A percentile compares a stretch with the other conserved stretches of the same genome.
Conservation (phyloP, 2,113 vertebrate genomes). For the Xiphias gladius region DNA sequence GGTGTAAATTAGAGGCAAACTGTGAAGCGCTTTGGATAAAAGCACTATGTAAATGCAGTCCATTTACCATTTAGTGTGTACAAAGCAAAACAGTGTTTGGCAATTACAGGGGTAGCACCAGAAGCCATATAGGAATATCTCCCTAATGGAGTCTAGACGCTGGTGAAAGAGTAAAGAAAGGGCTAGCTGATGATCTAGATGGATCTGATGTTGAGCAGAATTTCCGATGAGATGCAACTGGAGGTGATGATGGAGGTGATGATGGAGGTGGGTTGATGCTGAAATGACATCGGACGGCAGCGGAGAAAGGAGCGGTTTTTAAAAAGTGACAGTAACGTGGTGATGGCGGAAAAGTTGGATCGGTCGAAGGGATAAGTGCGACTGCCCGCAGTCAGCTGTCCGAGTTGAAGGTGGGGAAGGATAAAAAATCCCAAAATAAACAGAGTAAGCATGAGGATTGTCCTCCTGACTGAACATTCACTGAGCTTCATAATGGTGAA, state of each 20-base stretch:
- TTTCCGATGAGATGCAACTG: not conserved
- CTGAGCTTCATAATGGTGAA: too few species aligned
- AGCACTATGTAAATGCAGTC: not conserved
- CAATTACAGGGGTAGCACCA: not conserved
- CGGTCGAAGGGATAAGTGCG: too few species aligned
- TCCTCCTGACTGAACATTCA: too few species aligned
- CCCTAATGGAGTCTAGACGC: not conserved
- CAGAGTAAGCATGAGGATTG: too few species aligned
- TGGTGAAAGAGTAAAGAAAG: not conserved
- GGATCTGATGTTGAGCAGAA: not conserved
- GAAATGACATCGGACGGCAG: not conserved
- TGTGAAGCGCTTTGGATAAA: not conserved
- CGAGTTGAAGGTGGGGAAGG: too few species aligned
- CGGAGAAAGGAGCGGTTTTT: not conserved
- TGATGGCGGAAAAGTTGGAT: not conserved
- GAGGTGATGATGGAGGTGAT: too few species aligned
- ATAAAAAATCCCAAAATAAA: too few species aligned
- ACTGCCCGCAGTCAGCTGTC: too few species aligned
- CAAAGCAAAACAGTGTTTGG: not conserved
- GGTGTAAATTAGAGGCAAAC: not conserved
- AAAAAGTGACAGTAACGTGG: not conserved
- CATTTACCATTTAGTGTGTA: not conserved
- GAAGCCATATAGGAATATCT: not conserved
- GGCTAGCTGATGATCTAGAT: not conserved
- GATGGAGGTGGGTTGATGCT: not conserved